Evolutionary conservation across 1,140 invertebrate species (phyloP).

Genomic region (Homalodisca vitripennis): DNA sequence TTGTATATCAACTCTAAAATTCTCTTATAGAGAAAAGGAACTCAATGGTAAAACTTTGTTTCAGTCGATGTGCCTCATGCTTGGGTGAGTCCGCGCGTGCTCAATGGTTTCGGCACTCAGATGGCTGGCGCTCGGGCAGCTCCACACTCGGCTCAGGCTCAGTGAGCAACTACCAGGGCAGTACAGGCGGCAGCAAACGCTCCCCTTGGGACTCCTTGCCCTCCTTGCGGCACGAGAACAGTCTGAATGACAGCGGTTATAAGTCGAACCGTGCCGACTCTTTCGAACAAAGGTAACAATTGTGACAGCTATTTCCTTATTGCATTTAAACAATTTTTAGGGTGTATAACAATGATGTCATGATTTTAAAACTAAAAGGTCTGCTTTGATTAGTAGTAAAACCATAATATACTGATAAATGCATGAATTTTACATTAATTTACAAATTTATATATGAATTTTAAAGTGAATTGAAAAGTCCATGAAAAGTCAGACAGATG

Average conservation of each 20-base stretch:
- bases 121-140: constrained; percentile 80
- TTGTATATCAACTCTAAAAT: neutral
- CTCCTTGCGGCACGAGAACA: constrained; percentile 75
- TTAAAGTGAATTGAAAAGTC: no score
- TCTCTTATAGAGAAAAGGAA: neutral
- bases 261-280: constrained; percentile 82
- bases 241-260: constrained; percentile 80
- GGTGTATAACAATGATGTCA: no score
- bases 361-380: no score
- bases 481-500: no score
- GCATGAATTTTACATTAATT: no score
- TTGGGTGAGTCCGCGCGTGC: constrained; percentile 80
- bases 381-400: no score
- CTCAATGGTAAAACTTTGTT: constrained; percentile 22
- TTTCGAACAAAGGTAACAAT: constrained; percentile 79
- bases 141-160: constrained; percentile 62
- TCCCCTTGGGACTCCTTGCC: constrained; percentile 84
- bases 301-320: no score
- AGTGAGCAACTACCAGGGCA: constrained; percentile 44
- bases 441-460: no score
- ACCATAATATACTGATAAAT: no score
- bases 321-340: no score
- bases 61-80: constrained; percentile 69
- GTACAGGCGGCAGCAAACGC: constrained; percentile 52
- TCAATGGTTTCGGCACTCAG: constrained; percentile 84